Base-by-base conservation (phyloP, 2,888 invertebrate genomes). In the Drosophila anomalipes region DNA sequence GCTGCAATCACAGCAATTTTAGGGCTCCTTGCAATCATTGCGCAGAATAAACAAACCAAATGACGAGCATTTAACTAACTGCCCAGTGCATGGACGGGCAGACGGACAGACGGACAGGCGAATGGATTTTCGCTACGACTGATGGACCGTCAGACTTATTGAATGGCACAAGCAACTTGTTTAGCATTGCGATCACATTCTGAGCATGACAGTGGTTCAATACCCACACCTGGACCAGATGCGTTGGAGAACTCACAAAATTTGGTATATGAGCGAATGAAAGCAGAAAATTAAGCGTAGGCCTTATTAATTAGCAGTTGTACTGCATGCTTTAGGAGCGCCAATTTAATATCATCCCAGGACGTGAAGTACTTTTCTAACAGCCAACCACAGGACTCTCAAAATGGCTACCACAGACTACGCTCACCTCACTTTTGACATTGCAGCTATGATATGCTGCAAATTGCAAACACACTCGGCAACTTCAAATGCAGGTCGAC, bases 1-100 rank as follows among this genome's bases (percentile, higher is more conserved):
- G 64, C 71, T 72, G 86, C 86, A 88, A 88, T 86, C 86, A 83
- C 85, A 84, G 82, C 89, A 83, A 76, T 86, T 88, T 86, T 79
- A 80, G 79, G 77, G 76, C 77, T 70, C 54, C 78, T 77, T 73
- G 78, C 88, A 88, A 88, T 89, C 90, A 88, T 87, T 83, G 82
- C 84, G 73, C 81, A 89, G 82, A 87, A 88, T 89, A 89, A 89
- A 88, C 89, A 88, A 89, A 82, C 88, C 77, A 80, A 85, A 89
- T 86, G 89, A 88, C 86, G 90, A 89, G 90, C 84, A 86, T 89
- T 89, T 89, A 88, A 88, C 89, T 75, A 82, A 89, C 86, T 86
- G 78, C 60, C 74, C 86, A 63, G 70, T 67, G 69, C 66, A 73
- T 62, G 22, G 62, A 51, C 14, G 22, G 37, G 19, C 59, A 44